Evolutionary conservation across 2,888 invertebrate genomes (phyloP), one percentile per base, ranked within the genome.

Genomic region (Eretmocerus hayati): DNA sequence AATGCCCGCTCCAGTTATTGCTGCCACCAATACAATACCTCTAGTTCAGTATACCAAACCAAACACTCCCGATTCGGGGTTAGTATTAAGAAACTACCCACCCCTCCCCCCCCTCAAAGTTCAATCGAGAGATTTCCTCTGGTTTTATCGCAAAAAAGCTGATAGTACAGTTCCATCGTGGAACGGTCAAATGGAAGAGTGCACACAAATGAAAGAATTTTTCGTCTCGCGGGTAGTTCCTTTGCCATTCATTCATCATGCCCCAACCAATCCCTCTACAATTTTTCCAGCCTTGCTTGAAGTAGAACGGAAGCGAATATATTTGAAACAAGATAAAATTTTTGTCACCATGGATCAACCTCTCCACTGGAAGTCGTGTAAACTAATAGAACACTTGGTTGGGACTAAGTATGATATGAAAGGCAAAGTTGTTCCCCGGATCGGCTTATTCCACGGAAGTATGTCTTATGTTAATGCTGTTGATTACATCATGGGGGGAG

Each of bases 251-350:
- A 44, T 57, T 4, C 41, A 57, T 21, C 42, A 50, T 41, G 52
- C 48, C 8, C 52, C 53, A 9, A 43, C 47, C 15, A 16, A 26
- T 8, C 18, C 11, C 2, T 16, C 16, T 18, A 26, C 40, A 3
- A 40, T 40, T 40, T 26, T 23, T 23, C 15, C 26, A 11, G 40
- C 30, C 5, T 16, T 40, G 13, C 3, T 16, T 11, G 40, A 40
- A 40, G 23, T 18, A 11, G 16, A 5, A 66, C 2, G 67, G 65
- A 20, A 67, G 50, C 4, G 26, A 15, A 15, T 9, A 16, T 8
- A 15, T 18, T 20, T n/a, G 3, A 20, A 20, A 9, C 37, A 20
- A 20, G 11, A 37, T 2, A 8, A 4, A 5, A 11, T 18, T 2
- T 18, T 37, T 5, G 20, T 37, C 2, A 20, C 37, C 2, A n/a